Conservation (phyloP, 2,888 invertebrate species). For the Eupithecia tripunctaria region DNA sequence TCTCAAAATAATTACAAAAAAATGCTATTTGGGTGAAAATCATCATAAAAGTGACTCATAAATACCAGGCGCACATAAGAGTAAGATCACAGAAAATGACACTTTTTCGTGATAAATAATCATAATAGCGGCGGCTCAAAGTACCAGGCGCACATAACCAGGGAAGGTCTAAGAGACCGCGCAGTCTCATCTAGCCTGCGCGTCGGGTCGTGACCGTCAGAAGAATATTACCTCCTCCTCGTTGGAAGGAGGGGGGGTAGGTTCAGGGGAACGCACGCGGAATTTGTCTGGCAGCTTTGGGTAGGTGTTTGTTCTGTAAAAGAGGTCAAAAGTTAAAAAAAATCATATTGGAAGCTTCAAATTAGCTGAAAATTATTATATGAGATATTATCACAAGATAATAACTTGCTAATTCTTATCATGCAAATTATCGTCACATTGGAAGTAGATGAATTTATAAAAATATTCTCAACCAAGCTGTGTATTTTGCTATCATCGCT, state of each 20-base stretch:
- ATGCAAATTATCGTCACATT: too few species aligned
- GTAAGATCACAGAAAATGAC: not conserved
- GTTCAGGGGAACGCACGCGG: slow-evolving; percentile 84
- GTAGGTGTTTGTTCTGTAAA: slow-evolving; percentile 87
- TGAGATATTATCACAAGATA: too few species aligned
- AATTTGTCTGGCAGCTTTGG: slow-evolving; percentile 89
- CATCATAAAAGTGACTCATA: slow-evolving; percentile 27
- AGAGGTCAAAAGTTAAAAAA: not conserved
- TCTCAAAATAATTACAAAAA: not conserved
- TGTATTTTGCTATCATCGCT: not conserved
- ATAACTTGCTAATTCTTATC: too few species aligned
- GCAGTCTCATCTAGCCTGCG: slow-evolving; percentile 72
- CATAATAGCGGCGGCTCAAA: slow-evolving; percentile 27
- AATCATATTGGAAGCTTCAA: too few species aligned
- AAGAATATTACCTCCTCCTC: slow-evolving; percentile 88
- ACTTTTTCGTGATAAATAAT: not conserved
- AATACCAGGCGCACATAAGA: not conserved
- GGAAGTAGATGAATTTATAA: not conserved
- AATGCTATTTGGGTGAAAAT: slow-evolving; percentile 1
- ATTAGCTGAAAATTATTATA: too few species aligned
- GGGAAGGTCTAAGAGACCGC: slow-evolving; percentile 70
- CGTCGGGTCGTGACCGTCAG: slow-evolving; percentile 79
- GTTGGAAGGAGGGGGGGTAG: slow-evolving; percentile 48
- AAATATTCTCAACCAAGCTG: not conserved
- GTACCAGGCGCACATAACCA: not conserved